Evolutionary conservation across 2,113 vertebrate species (phyloP).

Genomic region (Crypturellus undulatus): DNA sequence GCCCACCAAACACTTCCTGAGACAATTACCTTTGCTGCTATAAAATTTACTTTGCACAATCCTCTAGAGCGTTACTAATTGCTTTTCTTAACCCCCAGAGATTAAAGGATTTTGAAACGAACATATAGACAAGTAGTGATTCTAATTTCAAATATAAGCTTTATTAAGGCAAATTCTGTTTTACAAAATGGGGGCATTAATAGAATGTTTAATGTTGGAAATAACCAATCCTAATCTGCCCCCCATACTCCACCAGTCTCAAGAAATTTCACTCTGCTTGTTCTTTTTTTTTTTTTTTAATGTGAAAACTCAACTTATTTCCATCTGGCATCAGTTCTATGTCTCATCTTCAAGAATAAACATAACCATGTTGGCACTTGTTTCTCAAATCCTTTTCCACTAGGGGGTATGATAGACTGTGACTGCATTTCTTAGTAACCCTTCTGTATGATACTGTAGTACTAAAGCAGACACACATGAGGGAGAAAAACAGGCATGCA

Average conservation of each 20-base stretch:
- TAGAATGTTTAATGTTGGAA: slow-evolving; percentile 28
- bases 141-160: slow-evolving; percentile 65
- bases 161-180: slow-evolving; percentile 40
- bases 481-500: neutral
- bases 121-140: slow-evolving; percentile 52
- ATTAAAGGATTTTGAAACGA: slow-evolving; percentile 73
- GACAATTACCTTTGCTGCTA: slow-evolving; percentile 68
- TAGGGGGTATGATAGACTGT: slow-evolving; percentile 65
- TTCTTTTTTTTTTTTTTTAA: neutral
- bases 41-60: slow-evolving; percentile 66
- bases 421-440: slow-evolving; percentile 25
- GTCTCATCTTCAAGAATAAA: neutral
- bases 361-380: slow-evolving; percentile 32
- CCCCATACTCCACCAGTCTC: neutral
- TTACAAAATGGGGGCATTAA: slow-evolving; percentile 39
- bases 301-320: slow-evolving; percentile 28
- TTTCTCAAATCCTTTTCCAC: slow-evolving; percentile 71
- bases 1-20: slow-evolving; percentile 64
- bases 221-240: slow-evolving; percentile 20
- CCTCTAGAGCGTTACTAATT: slow-evolving; percentile 67
- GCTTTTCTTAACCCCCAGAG: slow-evolving; percentile 68
- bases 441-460: neutral
- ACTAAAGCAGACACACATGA: neutral
- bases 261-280: slow-evolving; percentile 6
- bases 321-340: neutral